These are phyloP conservation scores for Dynastes grantii DNA, from an alignment of 2,888 invertebrate genomes.

Conservation along the genomic window DNA sequence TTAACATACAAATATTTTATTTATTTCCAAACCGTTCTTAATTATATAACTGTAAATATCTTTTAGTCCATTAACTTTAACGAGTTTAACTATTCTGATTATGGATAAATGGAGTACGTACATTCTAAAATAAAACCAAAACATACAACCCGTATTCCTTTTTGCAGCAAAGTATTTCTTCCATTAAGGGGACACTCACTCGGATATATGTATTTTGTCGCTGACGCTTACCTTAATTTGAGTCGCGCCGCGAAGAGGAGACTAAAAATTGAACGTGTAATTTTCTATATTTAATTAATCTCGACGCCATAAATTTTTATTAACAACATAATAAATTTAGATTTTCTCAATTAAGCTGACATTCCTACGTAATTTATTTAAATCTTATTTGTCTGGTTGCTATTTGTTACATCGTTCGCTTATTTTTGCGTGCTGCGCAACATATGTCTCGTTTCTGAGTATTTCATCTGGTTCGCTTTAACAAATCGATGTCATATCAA, in stretches of 20 bases:
- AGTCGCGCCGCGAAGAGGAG: background rate
- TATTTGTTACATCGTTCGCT: background rate
- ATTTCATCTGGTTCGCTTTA: background rate
- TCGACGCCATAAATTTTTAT: constrained; percentile 6
- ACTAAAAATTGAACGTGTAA: background rate
- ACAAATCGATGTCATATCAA: background rate
- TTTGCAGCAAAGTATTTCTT: constrained; percentile 12
- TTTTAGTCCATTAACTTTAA: constrained; percentile 2
- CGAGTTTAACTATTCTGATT: background rate
- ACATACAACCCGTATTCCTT: background rate
- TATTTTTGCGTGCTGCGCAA: constrained; percentile 15
- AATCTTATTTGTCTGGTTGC: constrained; percentile 19
- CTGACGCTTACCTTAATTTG: constrained; percentile 5
- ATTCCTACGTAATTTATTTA: constrained; percentile 30
- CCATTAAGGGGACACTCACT: constrained; percentile 5
- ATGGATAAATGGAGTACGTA: background rate
- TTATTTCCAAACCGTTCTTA: background rate
- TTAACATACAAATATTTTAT: background rate
- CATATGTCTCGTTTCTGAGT: background rate
- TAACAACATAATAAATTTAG: constrained; percentile 16
- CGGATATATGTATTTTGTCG: background rate
- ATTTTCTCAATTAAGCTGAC: constrained; percentile 33
- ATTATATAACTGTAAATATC: constrained; percentile 6
- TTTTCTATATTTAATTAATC: constrained; percentile 14
- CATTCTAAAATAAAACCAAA: constrained; percentile 14